Evolutionary conservation across 2,888 invertebrate species (phyloP), one percentile per base, ranked within the genome.

Genomic region (Danaus chrysippus): DNA sequence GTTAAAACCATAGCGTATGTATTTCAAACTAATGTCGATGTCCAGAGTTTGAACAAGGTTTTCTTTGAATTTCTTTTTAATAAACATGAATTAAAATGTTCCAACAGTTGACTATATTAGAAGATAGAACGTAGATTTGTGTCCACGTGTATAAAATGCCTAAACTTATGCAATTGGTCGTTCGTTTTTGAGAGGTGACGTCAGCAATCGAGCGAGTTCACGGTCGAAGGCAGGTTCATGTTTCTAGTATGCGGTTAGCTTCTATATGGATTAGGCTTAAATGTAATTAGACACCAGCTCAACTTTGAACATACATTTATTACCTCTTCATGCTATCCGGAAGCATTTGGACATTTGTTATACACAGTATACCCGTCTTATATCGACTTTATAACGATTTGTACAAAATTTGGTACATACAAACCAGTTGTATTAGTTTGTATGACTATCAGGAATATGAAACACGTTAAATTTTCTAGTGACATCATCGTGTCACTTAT

Each of bases 151-250:
- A 66, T 56, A 61, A 62, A 66, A 64, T 59, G 64, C 68, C 73
- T 76, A 78, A 84, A 82, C 82, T 86, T 87, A 87, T 87, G 87
- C 86, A 87, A 87, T 82, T 85, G 84, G 77, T 75, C 75, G 79
- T 68, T 70, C 63, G 81, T 81, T 80, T 78, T 73, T 73, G 70
- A 71, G 68, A 59, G 76, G 67, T 87, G 87, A 87, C 87, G 87
- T 87, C 85, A 86, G 54, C 61, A 58, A 56, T 42, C 60, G 67
- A 68, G 72, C 70, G 70, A 72, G 86, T 86, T 86, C 86, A 86
- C 68, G 86, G 86, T 73, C 86, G 75, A 63, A 67, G 71, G 74
- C 83, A 83, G 86, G 86, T 85, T 86, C 85, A 83, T 76, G 58
- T 55, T 62, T 62, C 55, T 61, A 72, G 62, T 53, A 60, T 63